Percentiles rank a stretch among this genome's conserved stretches.
Evolutionary conservation across 2,797 vertebrate species (phyloP).

Genomic region (Ateles fusciceps): DNA sequence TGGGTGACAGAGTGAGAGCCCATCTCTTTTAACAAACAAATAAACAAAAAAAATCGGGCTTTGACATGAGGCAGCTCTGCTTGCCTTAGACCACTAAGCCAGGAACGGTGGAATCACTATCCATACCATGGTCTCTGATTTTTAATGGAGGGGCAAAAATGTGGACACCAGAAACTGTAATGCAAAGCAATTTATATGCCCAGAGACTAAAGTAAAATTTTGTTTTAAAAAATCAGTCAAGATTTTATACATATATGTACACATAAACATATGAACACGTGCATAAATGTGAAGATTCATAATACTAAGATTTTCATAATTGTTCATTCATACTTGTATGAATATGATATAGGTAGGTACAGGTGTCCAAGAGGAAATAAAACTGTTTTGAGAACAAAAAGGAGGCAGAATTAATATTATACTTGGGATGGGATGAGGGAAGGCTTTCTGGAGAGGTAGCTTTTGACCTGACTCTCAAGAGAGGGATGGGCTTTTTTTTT

Average conservation of each 20-base stretch:
- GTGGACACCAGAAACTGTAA: background rate
- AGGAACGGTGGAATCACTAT: background rate
- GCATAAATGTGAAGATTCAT: background rate
- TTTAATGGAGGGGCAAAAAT: background rate
- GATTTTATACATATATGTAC: background rate
- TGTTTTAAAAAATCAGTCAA: background rate
- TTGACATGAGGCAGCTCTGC: background rate
- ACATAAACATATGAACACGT: background rate
- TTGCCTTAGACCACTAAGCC: background rate
- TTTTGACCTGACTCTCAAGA: background rate
- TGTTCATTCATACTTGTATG: background rate
- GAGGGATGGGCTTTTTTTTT: background rate
- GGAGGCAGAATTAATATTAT: constrained; percentile 2
- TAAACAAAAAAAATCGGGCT: background rate
- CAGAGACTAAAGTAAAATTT: background rate
- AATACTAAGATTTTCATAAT: background rate
- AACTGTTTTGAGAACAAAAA: background rate
- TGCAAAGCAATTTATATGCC: background rate
- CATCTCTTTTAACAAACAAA: background rate
- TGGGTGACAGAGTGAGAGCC: background rate
- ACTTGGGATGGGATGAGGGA: background rate
- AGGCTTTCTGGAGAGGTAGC: background rate
- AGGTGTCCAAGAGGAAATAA: background rate
- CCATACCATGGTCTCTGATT: background rate
- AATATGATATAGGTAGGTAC: background rate